phyloP scores from a whole-genome alignment of 2,113 vertebrate species.

The Myrmecophaga tridactyla region DNA sequence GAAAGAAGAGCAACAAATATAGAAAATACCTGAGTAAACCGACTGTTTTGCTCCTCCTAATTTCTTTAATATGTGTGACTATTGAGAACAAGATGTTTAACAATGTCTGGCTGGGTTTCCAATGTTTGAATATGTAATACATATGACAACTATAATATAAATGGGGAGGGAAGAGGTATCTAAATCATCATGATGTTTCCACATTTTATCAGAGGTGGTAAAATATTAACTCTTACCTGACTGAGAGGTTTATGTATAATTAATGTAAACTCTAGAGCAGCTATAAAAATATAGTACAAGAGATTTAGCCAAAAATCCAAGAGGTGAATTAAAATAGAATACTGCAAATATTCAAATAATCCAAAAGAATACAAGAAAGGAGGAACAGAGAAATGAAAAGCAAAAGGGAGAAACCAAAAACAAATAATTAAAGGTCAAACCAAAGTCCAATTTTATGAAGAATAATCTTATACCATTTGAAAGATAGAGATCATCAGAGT shows the following conservation, averaged over 20 bases:
- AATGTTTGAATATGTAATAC: background rate
- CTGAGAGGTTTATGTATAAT: background rate
- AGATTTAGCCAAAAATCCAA: background rate
- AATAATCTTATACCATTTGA: background rate
- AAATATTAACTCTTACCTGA: background rate
- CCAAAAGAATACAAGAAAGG: background rate
- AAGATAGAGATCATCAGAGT: background rate
- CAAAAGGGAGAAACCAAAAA: background rate
- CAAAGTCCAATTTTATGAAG: background rate
- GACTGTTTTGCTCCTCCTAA: background rate
- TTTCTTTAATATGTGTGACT: background rate
- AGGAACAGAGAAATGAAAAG: background rate
- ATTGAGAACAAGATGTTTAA: background rate
- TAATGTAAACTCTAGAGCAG: background rate
- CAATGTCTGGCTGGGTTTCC: background rate
- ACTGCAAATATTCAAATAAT: background rate
- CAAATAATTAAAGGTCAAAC: background rate
- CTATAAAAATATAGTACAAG: background rate
- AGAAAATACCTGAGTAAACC: background rate
- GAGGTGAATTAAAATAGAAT: background rate
- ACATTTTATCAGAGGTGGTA: background rate
- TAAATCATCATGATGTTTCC: background rate
- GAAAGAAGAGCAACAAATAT: background rate
- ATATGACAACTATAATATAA: background rate
- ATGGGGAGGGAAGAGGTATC: background rate